Evolutionary conservation across 2,888 invertebrate species (phyloP).

Genomic region (Aethes cnicana): DNA sequence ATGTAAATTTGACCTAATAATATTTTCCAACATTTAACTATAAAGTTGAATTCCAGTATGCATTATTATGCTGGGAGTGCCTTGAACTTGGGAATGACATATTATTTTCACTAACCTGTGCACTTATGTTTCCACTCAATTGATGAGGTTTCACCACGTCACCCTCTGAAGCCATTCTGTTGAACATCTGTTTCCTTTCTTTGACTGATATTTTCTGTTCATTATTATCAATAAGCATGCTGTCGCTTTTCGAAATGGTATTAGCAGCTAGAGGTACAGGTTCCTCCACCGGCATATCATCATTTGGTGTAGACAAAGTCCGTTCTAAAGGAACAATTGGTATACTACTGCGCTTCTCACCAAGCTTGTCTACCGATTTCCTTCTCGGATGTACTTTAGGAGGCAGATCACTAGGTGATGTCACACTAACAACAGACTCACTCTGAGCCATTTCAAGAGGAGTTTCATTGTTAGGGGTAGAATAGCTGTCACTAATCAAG

Average conservation of each 20-base stretch:
- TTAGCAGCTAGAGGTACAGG: constrained; percentile 43
- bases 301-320: constrained; percentile 49
- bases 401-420: constrained; percentile 46
- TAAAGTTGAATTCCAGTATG: no score
- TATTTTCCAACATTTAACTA: no score
- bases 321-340: constrained; percentile 38
- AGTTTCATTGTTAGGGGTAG: constrained; percentile 28
- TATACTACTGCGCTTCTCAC: constrained; percentile 53
- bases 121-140: constrained; percentile 58
- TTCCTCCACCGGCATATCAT: constrained; percentile 47
- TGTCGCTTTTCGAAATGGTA: constrained; percentile 65
- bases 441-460: constrained; percentile 38
- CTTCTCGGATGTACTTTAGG: constrained; percentile 64
- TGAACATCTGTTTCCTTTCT: constrained; percentile 95
- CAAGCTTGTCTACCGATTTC: constrained; percentile 57
- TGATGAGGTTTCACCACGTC: constrained; percentile 81
- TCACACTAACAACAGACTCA: constrained; percentile 53
- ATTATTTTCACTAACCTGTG: constrained; percentile 83
- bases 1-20: no score
- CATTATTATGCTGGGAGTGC: no score
- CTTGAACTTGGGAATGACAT: not conserved
- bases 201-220: constrained; percentile 92
- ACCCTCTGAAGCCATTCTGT: constrained; percentile 93
- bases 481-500: constrained; percentile 53
- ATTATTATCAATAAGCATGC: constrained; percentile 69